Base-by-base conservation (phyloP, 2,888 invertebrate genomes). In the Spodoptera picta region DNA sequence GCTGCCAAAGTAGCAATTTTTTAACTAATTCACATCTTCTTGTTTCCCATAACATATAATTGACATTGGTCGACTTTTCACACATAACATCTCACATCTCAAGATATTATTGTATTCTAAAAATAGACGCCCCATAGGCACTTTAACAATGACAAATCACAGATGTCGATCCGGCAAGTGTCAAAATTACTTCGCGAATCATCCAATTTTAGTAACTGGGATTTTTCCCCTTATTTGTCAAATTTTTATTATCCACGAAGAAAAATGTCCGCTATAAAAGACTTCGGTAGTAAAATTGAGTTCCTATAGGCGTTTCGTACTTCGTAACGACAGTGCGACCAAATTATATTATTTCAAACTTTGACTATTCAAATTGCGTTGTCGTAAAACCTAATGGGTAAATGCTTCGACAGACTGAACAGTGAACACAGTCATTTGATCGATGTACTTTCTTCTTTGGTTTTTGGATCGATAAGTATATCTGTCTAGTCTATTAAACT, bases 181-280 rank as follows among this genome's bases (percentile, higher is more conserved):
- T n/a, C 46, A 49, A 64, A 56, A 57, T 59, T 44, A 60, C 70
- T 65, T 57, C 12, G 9, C 31, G 36, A 63, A 61, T 46, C 14
- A 41, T 49, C 42, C 48, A 56, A 59, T 59, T 65, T 65, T 41
- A 51, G 19, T 48, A 42, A 41, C 56, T 43, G 50, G 46, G 41
- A 47, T 50, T 43, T 56, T 44, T 10, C 46, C 45, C 47, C 62
- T 47, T 61, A 65, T 69, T 65, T 64, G 61, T 69, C 50, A 60
- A 27, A 14, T 61, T 64, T 66, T 66, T 64, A 66, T 54, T 60
- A 61, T 57, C n/a, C n/a, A 24, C 50, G 55, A 55, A 65, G 48
- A 73, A 65, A 61, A 63, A 63, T 48, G 50, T 42, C 31, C 11
- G 74, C 56, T 50, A 53, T 75, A 71, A 70, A 68, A 74, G 57